phyloP scores from a whole-genome alignment of 2,113 vertebrate genomes.

The Heteronetta atricapilla region DNA sequence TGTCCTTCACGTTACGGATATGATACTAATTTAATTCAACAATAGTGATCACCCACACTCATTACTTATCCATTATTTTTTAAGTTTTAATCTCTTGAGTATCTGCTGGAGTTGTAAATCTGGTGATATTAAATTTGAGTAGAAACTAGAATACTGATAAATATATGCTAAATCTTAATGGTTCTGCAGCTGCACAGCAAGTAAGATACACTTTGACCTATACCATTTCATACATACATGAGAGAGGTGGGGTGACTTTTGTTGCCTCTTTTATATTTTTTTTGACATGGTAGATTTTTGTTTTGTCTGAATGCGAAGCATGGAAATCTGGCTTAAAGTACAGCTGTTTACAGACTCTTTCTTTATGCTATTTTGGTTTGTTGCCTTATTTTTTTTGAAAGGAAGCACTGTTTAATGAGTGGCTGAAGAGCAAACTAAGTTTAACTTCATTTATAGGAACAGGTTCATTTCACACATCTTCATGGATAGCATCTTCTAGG shows the following conservation, averaged over 20 bases:
- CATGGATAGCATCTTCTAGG: neutral
- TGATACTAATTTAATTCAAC: conserved; percentile 76
- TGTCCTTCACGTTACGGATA: conserved; percentile 77
- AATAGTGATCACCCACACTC: conserved; percentile 68
- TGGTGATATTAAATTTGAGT: conserved; percentile 46
- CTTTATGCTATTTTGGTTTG: neutral
- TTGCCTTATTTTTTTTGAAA: neutral
- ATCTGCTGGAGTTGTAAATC: conserved; percentile 65
- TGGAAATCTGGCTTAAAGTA: neutral
- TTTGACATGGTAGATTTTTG: conserved; percentile 7
- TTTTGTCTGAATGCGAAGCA: neutral
- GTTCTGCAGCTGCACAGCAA: conserved; percentile 31
- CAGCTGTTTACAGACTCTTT: neutral
- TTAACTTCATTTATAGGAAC: neutral
- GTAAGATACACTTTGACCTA: neutral
- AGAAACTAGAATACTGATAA: conserved; percentile 34
- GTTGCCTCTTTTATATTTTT: neutral
- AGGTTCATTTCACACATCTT: neutral
- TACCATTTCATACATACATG: neutral
- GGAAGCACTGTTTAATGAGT: neutral
- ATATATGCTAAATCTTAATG: neutral
- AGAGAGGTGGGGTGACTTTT: neutral
- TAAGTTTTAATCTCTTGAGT: no score
- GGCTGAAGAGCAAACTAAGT: neutral
- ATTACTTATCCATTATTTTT: conserved; percentile 73